A percentile compares a stretch with the other conserved stretches of the same genome.
phyloP scores from a whole-genome alignment of 2,888 invertebrate species.

The Oscheius sp. region DNA sequence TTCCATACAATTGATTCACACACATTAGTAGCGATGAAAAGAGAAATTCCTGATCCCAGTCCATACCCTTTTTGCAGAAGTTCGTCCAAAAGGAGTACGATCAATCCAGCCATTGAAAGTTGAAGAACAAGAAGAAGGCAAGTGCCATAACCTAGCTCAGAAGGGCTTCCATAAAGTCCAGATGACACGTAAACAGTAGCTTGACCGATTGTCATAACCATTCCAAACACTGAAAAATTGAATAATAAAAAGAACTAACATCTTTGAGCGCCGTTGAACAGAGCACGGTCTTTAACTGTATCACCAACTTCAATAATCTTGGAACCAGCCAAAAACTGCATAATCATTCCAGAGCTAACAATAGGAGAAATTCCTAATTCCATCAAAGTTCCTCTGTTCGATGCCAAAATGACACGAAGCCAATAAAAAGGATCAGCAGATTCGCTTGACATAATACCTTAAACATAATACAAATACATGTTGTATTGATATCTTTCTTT shows the following conservation, averaged over 20 bases:
- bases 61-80: constrained; percentile 85
- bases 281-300: constrained; percentile 97
- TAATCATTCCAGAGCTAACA: constrained; percentile 92
- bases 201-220: constrained; percentile 99
- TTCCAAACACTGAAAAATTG: constrained; percentile 84
- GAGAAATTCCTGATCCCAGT: constrained; percentile 96
- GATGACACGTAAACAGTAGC: constrained; percentile 99
- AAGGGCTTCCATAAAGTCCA: constrained; percentile 96
- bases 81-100: constrained; percentile 94
- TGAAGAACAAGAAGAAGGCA: constrained; percentile 97
- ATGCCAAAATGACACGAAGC: constrained; percentile 99
- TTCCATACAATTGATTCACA: constrained; percentile 99
- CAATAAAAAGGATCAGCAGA: constrained; percentile 99
- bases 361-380: constrained; percentile 99
- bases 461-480: constrained; percentile 70
- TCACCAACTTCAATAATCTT: constrained; percentile 99
- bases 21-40: constrained; percentile 99
- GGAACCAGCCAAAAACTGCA: constrained; percentile 97
- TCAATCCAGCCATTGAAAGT: constrained; percentile 95
- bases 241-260: constrained; percentile 76
- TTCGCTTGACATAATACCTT: constrained; percentile 99
- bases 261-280: constrained; percentile 99
- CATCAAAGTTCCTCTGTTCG: constrained; percentile 98
- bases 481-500: neutral
- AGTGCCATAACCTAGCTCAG: constrained; percentile 97